Conservation (phyloP, 1,140 invertebrate species). For the Ctenoplectra terminalis region DNA sequence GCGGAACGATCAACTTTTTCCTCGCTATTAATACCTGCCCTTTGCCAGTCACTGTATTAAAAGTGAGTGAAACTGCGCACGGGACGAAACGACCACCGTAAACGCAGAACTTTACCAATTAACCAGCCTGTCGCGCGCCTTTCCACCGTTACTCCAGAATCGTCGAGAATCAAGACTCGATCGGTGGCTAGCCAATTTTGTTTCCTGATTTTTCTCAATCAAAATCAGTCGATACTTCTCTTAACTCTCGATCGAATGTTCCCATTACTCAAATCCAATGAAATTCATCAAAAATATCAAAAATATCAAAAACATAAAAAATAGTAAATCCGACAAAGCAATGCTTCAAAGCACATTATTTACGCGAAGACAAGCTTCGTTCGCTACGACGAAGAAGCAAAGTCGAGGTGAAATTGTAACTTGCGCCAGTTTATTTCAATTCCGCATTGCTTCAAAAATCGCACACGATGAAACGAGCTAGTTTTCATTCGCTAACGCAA, state of each 20-base stretch:
- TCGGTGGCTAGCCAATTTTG: not conserved
- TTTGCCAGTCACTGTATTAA: constrained; percentile 26
- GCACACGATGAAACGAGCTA: not conserved
- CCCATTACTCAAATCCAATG: too few relatives aligned
- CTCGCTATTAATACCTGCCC: constrained; percentile 21
- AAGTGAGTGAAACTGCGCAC: constrained; percentile 9
- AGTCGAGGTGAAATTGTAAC: too few relatives aligned
- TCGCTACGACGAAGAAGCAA: too few relatives aligned
- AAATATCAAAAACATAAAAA: too few relatives aligned
- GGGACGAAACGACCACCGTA: not conserved
- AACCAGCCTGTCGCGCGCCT: constrained; percentile 40
- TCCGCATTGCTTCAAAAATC: not conserved
- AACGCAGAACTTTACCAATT: constrained; percentile 59
- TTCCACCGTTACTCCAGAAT: constrained; percentile 19
- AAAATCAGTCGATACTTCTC: not conserved
- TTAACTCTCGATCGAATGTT: too few relatives aligned
- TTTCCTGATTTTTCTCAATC: not conserved
- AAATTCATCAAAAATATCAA: too few relatives aligned
- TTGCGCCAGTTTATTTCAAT: too few relatives aligned
- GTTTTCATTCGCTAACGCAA: not conserved
- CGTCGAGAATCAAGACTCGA: not conserved
- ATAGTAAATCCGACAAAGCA: too few relatives aligned
- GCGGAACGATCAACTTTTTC: constrained; percentile 24
- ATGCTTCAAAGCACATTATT: too few relatives aligned
- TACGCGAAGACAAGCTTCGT: too few relatives aligned